phyloP scores from a whole-genome alignment of 2,797 vertebrate genomes.

The Spinus pinus region DNA sequence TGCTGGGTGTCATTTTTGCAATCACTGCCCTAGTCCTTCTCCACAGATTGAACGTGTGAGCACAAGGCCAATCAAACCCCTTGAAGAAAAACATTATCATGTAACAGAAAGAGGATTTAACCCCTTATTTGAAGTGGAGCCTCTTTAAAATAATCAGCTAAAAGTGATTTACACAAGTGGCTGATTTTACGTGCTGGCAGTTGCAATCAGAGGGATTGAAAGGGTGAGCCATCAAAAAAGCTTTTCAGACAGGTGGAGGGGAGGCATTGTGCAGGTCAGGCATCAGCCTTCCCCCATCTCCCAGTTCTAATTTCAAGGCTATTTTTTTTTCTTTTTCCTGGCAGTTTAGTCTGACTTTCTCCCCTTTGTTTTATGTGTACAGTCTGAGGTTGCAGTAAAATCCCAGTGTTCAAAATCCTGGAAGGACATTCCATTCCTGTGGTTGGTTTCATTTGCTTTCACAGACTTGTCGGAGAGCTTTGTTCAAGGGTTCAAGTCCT shows the following conservation, averaged over 20 bases:
- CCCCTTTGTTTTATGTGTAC: background rate
- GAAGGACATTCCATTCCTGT: background rate
- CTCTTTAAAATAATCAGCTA: constrained; percentile 14
- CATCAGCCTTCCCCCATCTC: background rate
- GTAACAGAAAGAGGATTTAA: constrained; percentile 4
- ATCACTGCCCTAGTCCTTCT: background rate
- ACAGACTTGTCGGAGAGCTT: background rate
- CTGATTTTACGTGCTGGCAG: background rate
- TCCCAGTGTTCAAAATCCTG: background rate
- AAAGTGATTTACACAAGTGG: background rate
- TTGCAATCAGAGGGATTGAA: constrained; percentile 18
- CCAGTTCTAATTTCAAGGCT: background rate
- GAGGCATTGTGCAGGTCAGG: background rate
- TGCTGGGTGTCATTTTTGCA: constrained; percentile 11
- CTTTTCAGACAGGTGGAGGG: background rate
- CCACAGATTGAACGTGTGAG: background rate
- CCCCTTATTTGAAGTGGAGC: background rate
- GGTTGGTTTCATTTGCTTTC: background rate
- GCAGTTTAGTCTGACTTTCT: background rate
- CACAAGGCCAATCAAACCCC: constrained; percentile 25
- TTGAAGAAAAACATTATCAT: background rate
- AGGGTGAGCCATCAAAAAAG: background rate
- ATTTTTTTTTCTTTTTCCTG: background rate
- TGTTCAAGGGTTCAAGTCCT: background rate
- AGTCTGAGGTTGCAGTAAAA: background rate